Conservation (phyloP, 2,888 invertebrate species). For the Leucoma salicis region DNA sequence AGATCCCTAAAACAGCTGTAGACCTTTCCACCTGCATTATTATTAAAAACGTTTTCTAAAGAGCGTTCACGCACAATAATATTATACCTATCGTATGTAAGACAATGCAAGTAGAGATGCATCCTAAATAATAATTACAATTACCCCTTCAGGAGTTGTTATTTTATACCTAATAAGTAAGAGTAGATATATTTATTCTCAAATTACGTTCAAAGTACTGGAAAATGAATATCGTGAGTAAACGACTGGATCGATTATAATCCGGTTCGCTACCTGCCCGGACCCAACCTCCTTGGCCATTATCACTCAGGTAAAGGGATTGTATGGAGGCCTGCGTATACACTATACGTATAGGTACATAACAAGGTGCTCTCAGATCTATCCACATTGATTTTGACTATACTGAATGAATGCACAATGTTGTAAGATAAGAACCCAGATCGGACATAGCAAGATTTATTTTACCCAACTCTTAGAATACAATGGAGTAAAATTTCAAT, state of each 20-base stretch:
- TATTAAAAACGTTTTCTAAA: no score
- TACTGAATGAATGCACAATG: conserved; percentile 47
- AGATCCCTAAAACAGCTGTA: no score
- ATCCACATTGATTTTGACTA: conserved; percentile 42
- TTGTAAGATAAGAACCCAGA: conserved; percentile 19
- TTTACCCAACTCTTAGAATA: not conserved
- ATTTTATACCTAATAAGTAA: no score
- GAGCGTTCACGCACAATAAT: no score
- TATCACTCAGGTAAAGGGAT: conserved; percentile 69
- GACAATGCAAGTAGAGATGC: no score
- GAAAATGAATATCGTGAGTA: conserved; percentile 41
- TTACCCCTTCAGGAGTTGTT: no score
- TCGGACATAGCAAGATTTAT: conserved; percentile 1
- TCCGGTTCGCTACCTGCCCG: conserved; percentile 66
- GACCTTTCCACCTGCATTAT: no score
- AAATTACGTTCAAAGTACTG: conserved; percentile 13
- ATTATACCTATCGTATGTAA: no score
- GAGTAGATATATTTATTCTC: conserved; percentile 13
- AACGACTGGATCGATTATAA: conserved; percentile 57
- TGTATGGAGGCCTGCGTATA: conserved; percentile 46
- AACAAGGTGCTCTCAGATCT: conserved; percentile 45
- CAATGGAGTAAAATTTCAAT: not conserved
- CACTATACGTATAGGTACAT: no score
- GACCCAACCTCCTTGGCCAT: conserved; percentile 51
- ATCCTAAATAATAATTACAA: no score